phyloP scores from a whole-genome alignment of 2,797 vertebrate species.

The Gambusia yucatana region DNA sequence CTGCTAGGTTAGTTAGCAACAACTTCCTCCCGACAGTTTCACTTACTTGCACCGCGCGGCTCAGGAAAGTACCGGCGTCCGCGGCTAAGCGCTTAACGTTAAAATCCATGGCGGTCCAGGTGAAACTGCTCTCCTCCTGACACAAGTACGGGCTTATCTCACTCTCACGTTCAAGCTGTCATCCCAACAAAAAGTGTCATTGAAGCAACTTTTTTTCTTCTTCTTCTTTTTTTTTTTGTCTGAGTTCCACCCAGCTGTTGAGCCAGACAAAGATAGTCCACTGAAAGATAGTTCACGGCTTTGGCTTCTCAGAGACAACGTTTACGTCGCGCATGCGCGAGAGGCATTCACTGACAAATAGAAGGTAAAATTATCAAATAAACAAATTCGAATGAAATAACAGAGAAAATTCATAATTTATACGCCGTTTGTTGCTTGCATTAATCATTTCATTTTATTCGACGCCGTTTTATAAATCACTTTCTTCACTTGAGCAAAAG shows the following conservation, averaged over 20 bases:
- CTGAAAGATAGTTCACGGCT: constrained; percentile 35
- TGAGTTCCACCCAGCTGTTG: constrained; percentile 77
- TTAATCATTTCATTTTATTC: background rate
- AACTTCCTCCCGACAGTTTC: constrained; percentile 16
- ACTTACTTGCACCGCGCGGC: constrained; percentile 92
- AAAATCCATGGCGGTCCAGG: constrained; percentile 87
- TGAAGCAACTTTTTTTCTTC: constrained; percentile 58
- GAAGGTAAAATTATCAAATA: background rate
- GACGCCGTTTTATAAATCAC: background rate
- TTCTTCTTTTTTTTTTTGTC: constrained; percentile 38
- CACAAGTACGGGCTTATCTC: constrained; percentile 12
- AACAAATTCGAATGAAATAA: background rate
- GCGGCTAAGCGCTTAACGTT: constrained; percentile 94
- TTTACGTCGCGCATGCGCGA: constrained; percentile 1
- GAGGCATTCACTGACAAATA: background rate
- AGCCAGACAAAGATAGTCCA: constrained; percentile 50
- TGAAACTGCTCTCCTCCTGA: constrained; percentile 7
- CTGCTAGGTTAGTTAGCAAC: constrained; percentile 38
- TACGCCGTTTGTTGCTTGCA: background rate
- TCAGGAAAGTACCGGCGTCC: constrained; percentile 94
- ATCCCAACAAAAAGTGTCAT: constrained; percentile 69
- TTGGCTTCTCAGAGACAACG: background rate
- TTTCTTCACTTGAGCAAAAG: background rate
- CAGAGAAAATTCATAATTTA: too few species aligned
- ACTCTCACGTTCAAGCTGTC: constrained; percentile 42